phyloP scores from a whole-genome alignment of 2,113 vertebrate species.

The Carollia perspicillata region DNA sequence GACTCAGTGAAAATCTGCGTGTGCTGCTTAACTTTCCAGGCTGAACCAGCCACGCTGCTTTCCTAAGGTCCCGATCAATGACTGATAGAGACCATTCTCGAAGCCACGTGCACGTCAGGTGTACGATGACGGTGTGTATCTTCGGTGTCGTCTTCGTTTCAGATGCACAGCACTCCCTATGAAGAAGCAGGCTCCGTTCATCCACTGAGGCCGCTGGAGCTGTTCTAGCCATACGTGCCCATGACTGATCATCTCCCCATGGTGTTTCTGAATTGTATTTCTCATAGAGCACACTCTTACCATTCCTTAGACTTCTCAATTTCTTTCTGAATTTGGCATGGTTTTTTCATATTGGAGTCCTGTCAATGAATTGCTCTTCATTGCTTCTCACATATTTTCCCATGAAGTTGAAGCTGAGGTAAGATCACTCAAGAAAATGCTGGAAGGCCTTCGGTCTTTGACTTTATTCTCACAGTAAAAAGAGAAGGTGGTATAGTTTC shows the following conservation, averaged over 20 bases:
- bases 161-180: neutral
- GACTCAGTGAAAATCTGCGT: neutral
- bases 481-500: neutral
- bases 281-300: neutral
- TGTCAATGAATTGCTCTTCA: neutral
- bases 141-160: neutral
- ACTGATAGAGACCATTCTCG: neutral
- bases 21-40: neutral
- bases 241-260: neutral
- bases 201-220: neutral
- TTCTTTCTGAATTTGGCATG: neutral
- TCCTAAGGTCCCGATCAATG: neutral
- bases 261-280: conserved; percentile 11
- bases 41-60: neutral
- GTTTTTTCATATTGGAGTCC: neutral
- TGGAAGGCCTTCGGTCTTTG: neutral
- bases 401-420: neutral
- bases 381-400: neutral
- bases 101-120: fast-evolving
- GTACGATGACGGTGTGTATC: neutral
- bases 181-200: neutral
- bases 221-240: neutral
- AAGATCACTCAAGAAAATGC: neutral
- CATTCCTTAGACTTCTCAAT: neutral
- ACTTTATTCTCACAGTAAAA: neutral